phyloP scores from a whole-genome alignment of 1,140 invertebrate genomes.

The Drosophila tristis region DNA sequence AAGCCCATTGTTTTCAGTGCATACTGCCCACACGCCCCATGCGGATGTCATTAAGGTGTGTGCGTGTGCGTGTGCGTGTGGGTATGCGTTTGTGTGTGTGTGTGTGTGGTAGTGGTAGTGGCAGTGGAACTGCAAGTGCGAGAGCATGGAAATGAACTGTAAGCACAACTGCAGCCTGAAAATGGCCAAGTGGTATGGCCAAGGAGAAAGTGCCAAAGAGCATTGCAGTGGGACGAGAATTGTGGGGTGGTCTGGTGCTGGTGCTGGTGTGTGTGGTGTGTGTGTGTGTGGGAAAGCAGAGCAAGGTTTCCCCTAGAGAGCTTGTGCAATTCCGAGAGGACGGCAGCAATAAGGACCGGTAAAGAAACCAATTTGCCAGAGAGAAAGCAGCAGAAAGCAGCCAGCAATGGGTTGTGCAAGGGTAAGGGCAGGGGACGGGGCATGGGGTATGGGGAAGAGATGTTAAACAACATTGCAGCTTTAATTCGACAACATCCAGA shows the following conservation, averaged over 20 bases:
- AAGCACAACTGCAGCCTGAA: conserved; percentile 14
- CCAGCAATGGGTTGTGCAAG: not conserved
- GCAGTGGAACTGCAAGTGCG: conserved; percentile 59
- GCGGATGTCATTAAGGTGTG: conserved; percentile 75
- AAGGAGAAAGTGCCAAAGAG: conserved; percentile 28
- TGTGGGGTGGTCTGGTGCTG: not conserved
- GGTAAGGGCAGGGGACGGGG: too few species aligned
- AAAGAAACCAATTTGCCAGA: conserved; percentile 76
- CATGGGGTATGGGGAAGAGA: conserved; percentile 9
- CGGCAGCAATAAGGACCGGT: conserved; percentile 49
- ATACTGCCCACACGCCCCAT: conserved; percentile 19
- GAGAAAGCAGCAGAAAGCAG: conserved; percentile 39
- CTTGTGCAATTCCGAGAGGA: conserved; percentile 1
- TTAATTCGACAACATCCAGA: conserved; percentile 51
- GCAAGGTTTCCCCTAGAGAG: too few species aligned
- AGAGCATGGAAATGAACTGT: conserved; percentile 44
- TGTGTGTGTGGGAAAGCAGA: not conserved
- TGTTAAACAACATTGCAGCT: conserved; percentile 53
- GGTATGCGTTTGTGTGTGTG: not conserved
- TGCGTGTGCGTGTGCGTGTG: conserved; percentile 13
- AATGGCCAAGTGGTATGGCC: conserved; percentile 51
- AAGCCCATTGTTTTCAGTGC: not conserved
- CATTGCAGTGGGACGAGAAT: not conserved
- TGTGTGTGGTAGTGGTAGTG: conserved; percentile 13
- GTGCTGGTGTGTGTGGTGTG: not conserved